These are phyloP conservation scores for Neocrepidodera transversa DNA, from an alignment of 2,888 invertebrate species.

Conservation along the genomic window DNA sequence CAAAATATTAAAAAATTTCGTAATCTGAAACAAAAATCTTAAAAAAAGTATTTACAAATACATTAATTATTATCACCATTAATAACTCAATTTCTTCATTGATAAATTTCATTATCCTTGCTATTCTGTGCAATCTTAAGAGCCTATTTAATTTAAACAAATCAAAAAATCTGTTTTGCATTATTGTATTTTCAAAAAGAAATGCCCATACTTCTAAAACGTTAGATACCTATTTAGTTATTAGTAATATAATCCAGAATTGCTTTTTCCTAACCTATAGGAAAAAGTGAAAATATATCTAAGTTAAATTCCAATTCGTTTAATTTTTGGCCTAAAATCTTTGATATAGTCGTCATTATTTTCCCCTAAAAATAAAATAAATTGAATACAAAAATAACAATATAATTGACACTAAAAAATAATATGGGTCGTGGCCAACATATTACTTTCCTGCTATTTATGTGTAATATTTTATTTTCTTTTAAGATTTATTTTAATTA, in stretches of 20 bases:
- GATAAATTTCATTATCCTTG: slow-evolving; percentile 61
- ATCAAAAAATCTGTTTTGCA: slow-evolving; percentile 58
- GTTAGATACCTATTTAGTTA: not conserved
- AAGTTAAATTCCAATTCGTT: slow-evolving; percentile 63
- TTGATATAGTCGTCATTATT: slow-evolving; percentile 54
- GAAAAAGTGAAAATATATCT: slow-evolving; percentile 54
- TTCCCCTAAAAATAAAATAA: slow-evolving; percentile 56
- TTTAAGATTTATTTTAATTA: too few species aligned
- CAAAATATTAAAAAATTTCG: slow-evolving; percentile 59
- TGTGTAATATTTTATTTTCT: too few species aligned
- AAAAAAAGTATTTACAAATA: not conserved
- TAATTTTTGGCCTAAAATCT: slow-evolving; percentile 60
- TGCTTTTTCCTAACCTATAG: slow-evolving; percentile 22
- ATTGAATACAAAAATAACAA: not conserved
- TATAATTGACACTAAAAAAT: too few species aligned
- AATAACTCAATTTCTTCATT: slow-evolving; percentile 55
- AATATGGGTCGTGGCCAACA: too few species aligned
- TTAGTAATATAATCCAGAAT: not conserved
- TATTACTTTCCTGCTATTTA: too few species aligned
- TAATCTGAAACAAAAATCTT: slow-evolving; percentile 21
- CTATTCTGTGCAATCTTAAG: slow-evolving; percentile 63
- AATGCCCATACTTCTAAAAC: slow-evolving; percentile 33
- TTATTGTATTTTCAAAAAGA: slow-evolving; percentile 16
- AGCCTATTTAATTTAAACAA: slow-evolving; percentile 65
- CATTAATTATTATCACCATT: slow-evolving; percentile 2